These are phyloP conservation scores for Tragelaphus imberbis DNA, from an alignment of 2,113 vertebrate genomes.

Conservation along the genomic window DNA sequence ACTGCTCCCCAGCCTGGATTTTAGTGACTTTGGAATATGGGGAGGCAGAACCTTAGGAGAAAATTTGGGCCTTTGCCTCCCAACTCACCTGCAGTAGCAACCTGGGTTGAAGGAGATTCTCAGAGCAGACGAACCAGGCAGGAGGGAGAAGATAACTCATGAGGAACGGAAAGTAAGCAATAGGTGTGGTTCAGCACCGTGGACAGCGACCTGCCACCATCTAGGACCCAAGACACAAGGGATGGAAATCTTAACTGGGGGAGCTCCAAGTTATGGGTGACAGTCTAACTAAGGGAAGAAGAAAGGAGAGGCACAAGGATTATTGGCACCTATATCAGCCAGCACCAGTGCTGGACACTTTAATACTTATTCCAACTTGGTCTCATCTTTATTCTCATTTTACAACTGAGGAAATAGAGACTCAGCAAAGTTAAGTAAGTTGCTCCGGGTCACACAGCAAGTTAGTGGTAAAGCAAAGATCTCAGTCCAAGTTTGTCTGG, in stretches of 20 bases:
- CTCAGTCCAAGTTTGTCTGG: background rate
- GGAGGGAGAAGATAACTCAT: background rate
- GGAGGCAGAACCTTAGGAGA: background rate
- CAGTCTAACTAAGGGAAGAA: background rate
- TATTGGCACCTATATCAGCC: background rate
- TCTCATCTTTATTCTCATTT: background rate
- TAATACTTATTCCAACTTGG: accelerated
- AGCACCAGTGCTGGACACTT: background rate
- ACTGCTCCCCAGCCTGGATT: background rate
- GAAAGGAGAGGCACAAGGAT: background rate
- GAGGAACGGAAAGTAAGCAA: background rate
- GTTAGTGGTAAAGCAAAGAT: background rate
- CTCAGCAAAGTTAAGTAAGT: background rate
- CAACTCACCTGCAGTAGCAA: background rate
- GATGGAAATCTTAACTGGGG: background rate
- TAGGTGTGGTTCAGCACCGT: background rate
- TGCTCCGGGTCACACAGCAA: background rate
- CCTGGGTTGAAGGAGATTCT: background rate
- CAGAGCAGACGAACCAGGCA: background rate
- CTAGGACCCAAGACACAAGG: accelerated
- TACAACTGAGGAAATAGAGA: background rate
- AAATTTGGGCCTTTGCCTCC: too few species aligned
- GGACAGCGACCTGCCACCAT: background rate
- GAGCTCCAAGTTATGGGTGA: too few species aligned
- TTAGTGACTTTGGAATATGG: background rate